These are phyloP conservation scores for Eurystomus glaucurus DNA, from an alignment of 2,797 vertebrate species.

Conservation along the genomic window DNA sequence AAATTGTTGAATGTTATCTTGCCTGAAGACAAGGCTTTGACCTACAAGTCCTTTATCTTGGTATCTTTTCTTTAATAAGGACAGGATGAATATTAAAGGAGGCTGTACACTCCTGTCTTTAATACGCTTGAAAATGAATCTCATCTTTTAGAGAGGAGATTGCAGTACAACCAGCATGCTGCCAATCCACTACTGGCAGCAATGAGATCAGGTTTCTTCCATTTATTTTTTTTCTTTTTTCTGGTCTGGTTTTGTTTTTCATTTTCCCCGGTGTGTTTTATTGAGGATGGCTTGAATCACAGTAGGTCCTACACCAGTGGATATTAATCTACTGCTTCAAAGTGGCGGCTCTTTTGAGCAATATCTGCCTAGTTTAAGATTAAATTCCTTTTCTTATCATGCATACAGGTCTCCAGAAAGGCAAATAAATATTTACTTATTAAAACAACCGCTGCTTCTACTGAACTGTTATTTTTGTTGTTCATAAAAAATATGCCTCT, in stretches of 20 bases:
- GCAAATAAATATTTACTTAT: conserved; percentile 65
- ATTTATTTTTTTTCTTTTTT: neutral
- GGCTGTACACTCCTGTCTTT: neutral
- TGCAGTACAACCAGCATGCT: neutral
- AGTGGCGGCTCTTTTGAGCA: conserved; percentile 15
- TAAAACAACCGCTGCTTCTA: conserved; percentile 50
- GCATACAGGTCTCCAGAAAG: neutral
- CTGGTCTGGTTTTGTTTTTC: neutral
- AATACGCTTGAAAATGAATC: neutral
- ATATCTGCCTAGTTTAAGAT: conserved; percentile 26
- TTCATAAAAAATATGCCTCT: conserved; percentile 49
- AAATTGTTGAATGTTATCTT: neutral
- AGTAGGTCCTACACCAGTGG: neutral
- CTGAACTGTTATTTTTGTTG: conserved; percentile 33
- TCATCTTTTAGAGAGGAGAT: neutral
- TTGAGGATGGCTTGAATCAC: neutral
- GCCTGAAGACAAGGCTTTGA: conserved; percentile 44
- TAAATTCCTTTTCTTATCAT: conserved; percentile 61
- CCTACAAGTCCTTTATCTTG: conserved; percentile 25
- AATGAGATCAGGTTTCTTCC: neutral
- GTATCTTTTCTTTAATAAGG: conserved; percentile 20
- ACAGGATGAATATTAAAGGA: neutral
- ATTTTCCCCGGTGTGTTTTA: neutral
- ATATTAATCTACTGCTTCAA: conserved; percentile 28
- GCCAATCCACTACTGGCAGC: neutral